Percentiles rank a stretch among this genome's conserved stretches.
Conservation (phyloP, 2,113 vertebrate genomes). For the Upupa epops region DNA sequence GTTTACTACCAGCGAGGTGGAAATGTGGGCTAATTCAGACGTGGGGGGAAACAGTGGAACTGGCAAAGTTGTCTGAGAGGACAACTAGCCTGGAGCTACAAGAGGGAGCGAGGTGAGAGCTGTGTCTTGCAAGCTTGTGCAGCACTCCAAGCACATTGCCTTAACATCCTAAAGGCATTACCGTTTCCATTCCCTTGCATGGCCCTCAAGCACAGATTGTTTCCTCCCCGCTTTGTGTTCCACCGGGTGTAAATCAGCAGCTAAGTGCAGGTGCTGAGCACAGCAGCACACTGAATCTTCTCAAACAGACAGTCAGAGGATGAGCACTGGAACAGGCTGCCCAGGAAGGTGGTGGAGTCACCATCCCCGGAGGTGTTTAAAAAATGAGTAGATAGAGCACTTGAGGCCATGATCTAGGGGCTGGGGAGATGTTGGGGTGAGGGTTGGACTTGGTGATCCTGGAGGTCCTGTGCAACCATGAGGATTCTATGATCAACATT, state of each 20-base stretch:
- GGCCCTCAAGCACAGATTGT: background rate
- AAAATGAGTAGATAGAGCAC: too few species aligned
- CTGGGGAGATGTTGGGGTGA: too few species aligned
- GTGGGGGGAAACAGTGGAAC: background rate
- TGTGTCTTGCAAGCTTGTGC: background rate
- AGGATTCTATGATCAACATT: too few species aligned
- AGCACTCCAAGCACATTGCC: background rate
- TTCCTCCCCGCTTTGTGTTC: background rate
- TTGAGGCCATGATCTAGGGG: too few species aligned
- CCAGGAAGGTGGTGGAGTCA: too few species aligned
- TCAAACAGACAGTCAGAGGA: background rate
- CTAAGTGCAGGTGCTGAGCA: background rate
- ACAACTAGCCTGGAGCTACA: background rate
- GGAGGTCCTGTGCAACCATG: too few species aligned
- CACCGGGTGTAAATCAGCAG: background rate
- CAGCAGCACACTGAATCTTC: background rate
- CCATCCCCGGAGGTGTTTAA: too few species aligned
- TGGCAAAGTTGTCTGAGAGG: background rate
- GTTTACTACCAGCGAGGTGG: background rate
- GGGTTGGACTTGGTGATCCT: too few species aligned
- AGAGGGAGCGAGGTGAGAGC: background rate
- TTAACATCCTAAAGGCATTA: background rate
- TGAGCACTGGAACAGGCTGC: too few species aligned
- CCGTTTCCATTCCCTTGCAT: background rate
- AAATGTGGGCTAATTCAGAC: background rate